Conservation (phyloP, 2,888 invertebrate genomes). For the Ptilodon capucinus region DNA sequence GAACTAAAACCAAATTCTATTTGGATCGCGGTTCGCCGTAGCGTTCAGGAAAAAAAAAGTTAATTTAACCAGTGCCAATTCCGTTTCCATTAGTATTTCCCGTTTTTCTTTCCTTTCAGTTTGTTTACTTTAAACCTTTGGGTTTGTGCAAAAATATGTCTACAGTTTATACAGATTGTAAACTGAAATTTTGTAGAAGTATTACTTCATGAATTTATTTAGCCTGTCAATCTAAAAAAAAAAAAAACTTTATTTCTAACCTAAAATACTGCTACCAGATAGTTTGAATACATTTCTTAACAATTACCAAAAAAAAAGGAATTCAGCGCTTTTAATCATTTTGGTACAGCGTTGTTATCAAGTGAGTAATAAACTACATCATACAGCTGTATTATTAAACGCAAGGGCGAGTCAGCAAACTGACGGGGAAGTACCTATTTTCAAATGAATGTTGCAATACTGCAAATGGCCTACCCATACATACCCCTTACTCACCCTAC, state of each 20-base stretch:
- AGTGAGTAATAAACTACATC: too few species aligned
- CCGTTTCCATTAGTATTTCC: constrained; percentile 4
- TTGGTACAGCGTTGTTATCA: too few species aligned
- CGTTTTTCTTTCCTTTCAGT: not conserved
- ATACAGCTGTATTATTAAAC: not conserved
- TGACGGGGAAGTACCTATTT: not conserved
- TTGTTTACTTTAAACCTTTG: not conserved
- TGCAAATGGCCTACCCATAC: not conserved
- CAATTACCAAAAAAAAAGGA: too few species aligned
- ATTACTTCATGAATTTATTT: too few species aligned
- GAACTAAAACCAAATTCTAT: constrained; percentile 46
- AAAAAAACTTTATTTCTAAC: too few species aligned
- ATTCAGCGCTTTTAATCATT: too few species aligned
- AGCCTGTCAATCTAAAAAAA: too few species aligned
- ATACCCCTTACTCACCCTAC: not conserved
- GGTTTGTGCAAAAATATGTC: not conserved
- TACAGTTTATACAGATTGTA: not conserved
- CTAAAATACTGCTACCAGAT: too few species aligned
- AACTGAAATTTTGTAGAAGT: not conserved
- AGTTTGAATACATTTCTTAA: too few species aligned
- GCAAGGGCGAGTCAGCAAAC: too few species aligned
- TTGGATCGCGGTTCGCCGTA: constrained; percentile 16
- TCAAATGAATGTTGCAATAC: not conserved
- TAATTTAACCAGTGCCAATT: constrained; percentile 11
- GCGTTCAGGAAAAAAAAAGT: constrained; percentile 11